These are phyloP conservation scores for Fregata magnificens DNA, from an alignment of 2,113 vertebrate genomes.

Conservation along the genomic window DNA sequence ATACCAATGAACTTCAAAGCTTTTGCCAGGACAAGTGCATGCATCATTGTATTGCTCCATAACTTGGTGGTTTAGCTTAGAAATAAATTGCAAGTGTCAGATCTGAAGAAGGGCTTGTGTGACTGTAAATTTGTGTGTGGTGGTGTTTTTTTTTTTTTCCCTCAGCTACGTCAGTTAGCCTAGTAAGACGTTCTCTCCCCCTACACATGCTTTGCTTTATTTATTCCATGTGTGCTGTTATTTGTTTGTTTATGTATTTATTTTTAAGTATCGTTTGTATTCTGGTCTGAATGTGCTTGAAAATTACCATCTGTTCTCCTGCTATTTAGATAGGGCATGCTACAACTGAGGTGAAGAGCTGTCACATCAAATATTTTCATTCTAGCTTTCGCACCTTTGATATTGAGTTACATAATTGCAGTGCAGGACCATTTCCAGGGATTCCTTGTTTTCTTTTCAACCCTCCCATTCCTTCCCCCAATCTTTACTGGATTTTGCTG, in stretches of 20 bases:
- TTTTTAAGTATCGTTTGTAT: conserved; percentile 65
- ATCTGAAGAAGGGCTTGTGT: not conserved
- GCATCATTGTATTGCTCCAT: not conserved
- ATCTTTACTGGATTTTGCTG: not conserved
- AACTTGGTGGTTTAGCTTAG: conserved; percentile 24
- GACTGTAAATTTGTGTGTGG: not conserved
- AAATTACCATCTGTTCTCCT: conserved; percentile 75
- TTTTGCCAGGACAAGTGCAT: not conserved
- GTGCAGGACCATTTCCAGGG: conserved; percentile 12
- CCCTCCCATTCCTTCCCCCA: not conserved
- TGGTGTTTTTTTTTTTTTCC: not conserved
- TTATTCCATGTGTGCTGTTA: conserved; percentile 56
- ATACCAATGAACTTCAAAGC: not conserved
- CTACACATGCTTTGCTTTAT: conserved; percentile 1
- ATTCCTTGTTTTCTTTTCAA: conserved; percentile 37
- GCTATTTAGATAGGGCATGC: conserved; percentile 68
- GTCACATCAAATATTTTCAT: conserved; percentile 72
- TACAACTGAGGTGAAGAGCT: conserved; percentile 73
- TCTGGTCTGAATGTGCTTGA: conserved; percentile 63
- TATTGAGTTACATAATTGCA: conserved; percentile 46
- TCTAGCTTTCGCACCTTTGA: conserved; percentile 67
- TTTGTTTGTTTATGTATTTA: conserved; percentile 67
- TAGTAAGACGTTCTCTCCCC: not conserved
- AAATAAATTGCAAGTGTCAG: conserved; percentile 27
- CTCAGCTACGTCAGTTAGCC: not conserved